These are phyloP conservation scores for Rattus rattus DNA, from an alignment of 2,113 vertebrate species.

Conservation along the genomic window DNA sequence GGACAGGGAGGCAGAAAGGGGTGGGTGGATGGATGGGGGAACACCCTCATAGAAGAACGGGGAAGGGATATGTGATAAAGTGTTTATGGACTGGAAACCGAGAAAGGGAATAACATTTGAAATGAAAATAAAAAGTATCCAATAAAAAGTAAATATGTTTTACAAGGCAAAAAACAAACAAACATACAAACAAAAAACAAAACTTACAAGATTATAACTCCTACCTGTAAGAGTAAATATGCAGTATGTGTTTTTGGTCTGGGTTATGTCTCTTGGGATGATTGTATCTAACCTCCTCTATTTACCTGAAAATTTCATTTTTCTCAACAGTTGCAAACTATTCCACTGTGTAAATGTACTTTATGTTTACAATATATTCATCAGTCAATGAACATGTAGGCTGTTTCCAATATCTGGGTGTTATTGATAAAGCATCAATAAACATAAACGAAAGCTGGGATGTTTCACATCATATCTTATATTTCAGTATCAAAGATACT, in stretches of 20 bases:
- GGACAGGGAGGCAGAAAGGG: no score
- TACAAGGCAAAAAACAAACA: no score
- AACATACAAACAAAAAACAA: no score
- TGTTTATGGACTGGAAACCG: no score
- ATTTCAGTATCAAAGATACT: not conserved
- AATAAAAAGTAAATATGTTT: no score
- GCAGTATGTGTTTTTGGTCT: not conserved
- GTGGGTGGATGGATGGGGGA: no score
- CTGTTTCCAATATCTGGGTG: not conserved
- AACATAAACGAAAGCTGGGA: not conserved
- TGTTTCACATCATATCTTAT: not conserved
- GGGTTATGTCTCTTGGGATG: not conserved
- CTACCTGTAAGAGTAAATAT: not conserved
- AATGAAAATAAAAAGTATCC: no score
- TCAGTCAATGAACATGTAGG: not conserved
- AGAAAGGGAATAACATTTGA: no score
- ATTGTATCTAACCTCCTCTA: not conserved
- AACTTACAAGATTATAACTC: no score
- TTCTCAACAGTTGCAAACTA: not conserved
- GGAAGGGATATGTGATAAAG: no score
- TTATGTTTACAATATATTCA: not conserved
- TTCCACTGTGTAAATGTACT: not conserved
- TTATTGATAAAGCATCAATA: not conserved
- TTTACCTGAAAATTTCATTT: not conserved
- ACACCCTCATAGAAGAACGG: no score